phyloP scores from a whole-genome alignment of 2,888 invertebrate genomes.

The Cerceris ruficornis region DNA sequence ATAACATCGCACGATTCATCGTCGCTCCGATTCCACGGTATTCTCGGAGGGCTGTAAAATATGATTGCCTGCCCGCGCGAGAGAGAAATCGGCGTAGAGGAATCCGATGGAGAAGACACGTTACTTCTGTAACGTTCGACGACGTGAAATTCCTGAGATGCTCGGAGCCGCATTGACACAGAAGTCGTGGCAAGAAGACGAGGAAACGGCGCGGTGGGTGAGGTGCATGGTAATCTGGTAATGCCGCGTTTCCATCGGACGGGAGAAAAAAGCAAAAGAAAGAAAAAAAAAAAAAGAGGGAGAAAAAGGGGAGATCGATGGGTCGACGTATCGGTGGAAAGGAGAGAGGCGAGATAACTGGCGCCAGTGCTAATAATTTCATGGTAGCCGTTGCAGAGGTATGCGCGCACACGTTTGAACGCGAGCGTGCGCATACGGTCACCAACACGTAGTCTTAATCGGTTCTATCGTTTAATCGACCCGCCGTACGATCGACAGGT shows the following conservation, averaged over 20 bases:
- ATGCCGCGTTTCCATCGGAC: conserved; percentile 25
- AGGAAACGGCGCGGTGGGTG: conserved; percentile 37
- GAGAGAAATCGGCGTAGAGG: not conserved
- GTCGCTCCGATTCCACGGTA: too few relatives aligned
- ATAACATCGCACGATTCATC: too few relatives aligned
- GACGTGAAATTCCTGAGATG: conserved; percentile 15
- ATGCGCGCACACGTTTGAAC: conserved; percentile 26
- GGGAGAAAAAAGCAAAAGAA: not conserved
- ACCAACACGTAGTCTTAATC: conserved; percentile 58
- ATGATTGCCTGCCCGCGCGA: too few relatives aligned
- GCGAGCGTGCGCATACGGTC: too few relatives aligned
- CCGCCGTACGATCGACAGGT: conserved; percentile 40
- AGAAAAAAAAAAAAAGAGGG: not conserved
- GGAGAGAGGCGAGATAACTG: conserved; percentile 64
- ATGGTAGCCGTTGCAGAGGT: conserved; percentile 63
- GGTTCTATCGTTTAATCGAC: conserved; percentile 67
- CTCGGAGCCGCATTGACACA: not conserved
- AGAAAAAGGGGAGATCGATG: conserved; percentile 14
- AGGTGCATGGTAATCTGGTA: conserved; percentile 8
- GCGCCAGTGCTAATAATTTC: conserved; percentile 72
- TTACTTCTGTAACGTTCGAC: not conserved
- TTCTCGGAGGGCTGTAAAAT: too few relatives aligned
- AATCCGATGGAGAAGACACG: not conserved
- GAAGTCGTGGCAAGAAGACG: not conserved
- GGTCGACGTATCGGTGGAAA: conserved; percentile 23